These are phyloP conservation scores for Cinara cedri DNA, from an alignment of 2,888 invertebrate genomes.

Conservation along the genomic window DNA sequence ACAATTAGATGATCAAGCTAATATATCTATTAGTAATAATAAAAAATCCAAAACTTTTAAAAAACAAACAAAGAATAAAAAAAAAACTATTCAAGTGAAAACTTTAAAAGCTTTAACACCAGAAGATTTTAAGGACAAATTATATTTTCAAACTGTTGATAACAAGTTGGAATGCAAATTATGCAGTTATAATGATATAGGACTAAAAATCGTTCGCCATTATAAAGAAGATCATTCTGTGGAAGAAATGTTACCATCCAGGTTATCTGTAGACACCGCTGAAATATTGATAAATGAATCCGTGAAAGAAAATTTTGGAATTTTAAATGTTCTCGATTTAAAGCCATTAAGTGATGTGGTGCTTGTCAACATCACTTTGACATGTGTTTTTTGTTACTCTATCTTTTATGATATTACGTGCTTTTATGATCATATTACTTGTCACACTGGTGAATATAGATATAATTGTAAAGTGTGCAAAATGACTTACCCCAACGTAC, in stretches of 20 bases:
- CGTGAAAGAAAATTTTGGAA: conserved; percentile 2
- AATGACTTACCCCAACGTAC: background rate
- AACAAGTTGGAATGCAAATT: conserved; percentile 42
- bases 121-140: conserved; percentile 26
- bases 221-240: conserved; percentile 10
- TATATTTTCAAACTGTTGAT: conserved; percentile 29
- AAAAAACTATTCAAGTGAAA: background rate
- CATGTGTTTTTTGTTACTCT: conserved; percentile 58
- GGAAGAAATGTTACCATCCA: conserved; percentile 42
- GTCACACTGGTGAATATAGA: conserved; percentile 80
- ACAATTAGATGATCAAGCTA: background rate
- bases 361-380: background rate
- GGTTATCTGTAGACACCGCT: conserved; percentile 15
- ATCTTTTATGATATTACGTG: conserved; percentile 51
- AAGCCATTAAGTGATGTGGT: background rate
- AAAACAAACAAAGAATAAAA: background rate
- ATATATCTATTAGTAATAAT: background rate
- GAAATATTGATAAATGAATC: conserved; percentile 38
- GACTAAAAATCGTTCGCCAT: conserved; percentile 38
- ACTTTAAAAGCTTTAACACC: background rate
- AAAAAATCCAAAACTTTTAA: background rate
- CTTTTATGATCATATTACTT: conserved; percentile 76
- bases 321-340: background rate
- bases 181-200: conserved; percentile 15
- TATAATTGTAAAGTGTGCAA: conserved; percentile 71